These are phyloP conservation scores for Sweltsa coloradensis DNA, from an alignment of 1,140 invertebrate species.

Conservation along the genomic window DNA sequence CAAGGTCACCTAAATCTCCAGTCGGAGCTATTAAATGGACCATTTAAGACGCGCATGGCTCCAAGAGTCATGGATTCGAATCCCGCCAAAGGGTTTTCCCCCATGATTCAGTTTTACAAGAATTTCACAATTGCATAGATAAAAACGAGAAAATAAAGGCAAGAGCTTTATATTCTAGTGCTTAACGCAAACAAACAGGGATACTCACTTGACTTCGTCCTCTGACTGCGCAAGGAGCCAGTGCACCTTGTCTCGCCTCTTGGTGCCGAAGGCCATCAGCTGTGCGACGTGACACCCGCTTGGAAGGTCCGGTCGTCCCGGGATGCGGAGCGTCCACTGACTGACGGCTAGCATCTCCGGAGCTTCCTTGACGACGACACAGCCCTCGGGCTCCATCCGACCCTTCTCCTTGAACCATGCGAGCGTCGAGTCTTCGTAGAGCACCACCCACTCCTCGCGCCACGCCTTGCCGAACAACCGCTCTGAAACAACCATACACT, in stretches of 20 bases:
- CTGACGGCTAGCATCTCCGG: constrained; percentile 67
- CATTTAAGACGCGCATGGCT: too few species aligned
- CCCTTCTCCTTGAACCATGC: constrained; percentile 60
- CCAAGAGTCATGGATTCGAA: too few species aligned
- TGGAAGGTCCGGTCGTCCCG: constrained; percentile 51
- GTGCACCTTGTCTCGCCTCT: constrained; percentile 40
- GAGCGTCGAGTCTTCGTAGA: constrained; percentile 66
- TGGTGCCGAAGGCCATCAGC: constrained; percentile 55
- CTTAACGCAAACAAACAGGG: background rate
- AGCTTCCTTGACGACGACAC: constrained; percentile 51
- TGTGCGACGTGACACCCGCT: constrained; percentile 47
- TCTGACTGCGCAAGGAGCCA: constrained; percentile 51
- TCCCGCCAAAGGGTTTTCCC: too few species aligned
- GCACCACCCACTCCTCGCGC: constrained; percentile 65
- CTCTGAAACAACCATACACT: constrained; percentile 43
- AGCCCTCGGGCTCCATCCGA: constrained; percentile 33
- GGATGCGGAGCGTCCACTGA: constrained; percentile 57
- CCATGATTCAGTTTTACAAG: too few species aligned
- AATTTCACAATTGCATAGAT: too few species aligned
- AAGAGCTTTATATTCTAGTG: too few species aligned
- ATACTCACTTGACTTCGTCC: constrained; percentile 46
- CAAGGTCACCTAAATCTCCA: too few species aligned
- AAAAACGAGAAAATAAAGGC: too few species aligned
- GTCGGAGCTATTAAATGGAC: too few species aligned
- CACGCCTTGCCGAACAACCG: constrained; percentile 63